Evolutionary conservation across 2,797 vertebrate genomes (phyloP).

Genomic region (Phataginus tricuspis): DNA sequence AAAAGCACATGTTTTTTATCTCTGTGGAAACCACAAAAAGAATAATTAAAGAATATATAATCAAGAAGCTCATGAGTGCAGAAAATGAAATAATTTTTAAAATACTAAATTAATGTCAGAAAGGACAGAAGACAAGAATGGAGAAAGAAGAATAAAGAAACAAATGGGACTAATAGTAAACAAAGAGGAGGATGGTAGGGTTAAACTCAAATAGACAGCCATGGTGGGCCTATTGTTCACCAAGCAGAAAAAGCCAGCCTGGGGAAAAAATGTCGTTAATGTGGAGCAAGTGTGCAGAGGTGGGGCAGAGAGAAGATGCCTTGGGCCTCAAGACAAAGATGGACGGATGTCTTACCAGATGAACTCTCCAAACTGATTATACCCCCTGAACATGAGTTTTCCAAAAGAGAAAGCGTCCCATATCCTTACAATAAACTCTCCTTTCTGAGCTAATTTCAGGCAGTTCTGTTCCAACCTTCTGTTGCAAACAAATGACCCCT

Average conservation of each 20-base stretch:
- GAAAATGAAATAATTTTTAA: not conserved
- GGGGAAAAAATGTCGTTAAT: not conserved
- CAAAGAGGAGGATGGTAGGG: not conserved
- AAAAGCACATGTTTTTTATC: not conserved
- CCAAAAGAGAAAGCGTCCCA: slow-evolving; percentile 18
- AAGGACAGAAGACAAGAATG: not conserved
- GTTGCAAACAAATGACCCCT: slow-evolving; percentile 71
- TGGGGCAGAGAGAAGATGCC: not conserved
- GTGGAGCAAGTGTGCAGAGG: not conserved
- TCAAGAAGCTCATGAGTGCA: not conserved
- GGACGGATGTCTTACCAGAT: not conserved
- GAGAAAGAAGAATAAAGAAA: not conserved
- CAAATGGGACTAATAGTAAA: not conserved
- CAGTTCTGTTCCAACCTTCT: slow-evolving; percentile 69
- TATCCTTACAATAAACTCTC: slow-evolving; percentile 54
- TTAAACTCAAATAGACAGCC: not conserved
- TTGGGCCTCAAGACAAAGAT: not conserved
- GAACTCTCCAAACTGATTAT: not conserved
- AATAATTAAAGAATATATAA: slow-evolving; percentile 14
- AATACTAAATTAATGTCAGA: not conserved
- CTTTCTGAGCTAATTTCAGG: slow-evolving; percentile 66
- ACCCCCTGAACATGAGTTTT: not conserved
- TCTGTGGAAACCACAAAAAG: slow-evolving; percentile 29
- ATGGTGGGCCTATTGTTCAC: not conserved
- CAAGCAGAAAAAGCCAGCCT: not conserved